Evolutionary conservation across 1,140 invertebrate species (phyloP), one percentile per base, ranked within the genome.

Genomic region (Elysia chlorotica): DNA sequence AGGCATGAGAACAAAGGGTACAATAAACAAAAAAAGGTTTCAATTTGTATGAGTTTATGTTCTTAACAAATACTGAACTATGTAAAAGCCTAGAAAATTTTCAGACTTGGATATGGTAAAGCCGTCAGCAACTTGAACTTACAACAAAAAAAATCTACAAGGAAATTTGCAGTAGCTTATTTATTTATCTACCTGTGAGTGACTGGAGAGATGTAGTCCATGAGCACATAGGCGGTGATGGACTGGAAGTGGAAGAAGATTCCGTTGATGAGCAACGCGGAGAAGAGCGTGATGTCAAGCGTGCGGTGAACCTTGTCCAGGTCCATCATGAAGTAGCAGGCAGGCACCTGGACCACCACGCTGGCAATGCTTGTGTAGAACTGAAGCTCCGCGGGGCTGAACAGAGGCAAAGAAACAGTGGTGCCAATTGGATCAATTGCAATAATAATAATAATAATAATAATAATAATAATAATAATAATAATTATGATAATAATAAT

Each of bases 161-260:
- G n/a, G n/a, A n/a, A n/a, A n/a, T n/a, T n/a, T n/a, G n/a, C n/a
- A n/a, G n/a, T n/a, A n/a, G n/a, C n/a, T n/a, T n/a, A n/a, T n/a
- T n/a, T n/a, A n/a, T n/a, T n/a, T n/a, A n/a, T n/a, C n/a, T 88
- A 95, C 93, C 93, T 95, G 81, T 95, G 93, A 38, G 94, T 95
- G 19, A 95, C 93, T 48, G 94, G 93, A 87, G 92, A 94, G 82
- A 95, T 94, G 81, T 93, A 94, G 81, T 93, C 92, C 92, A 95
- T 94, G 63, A 95, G 90, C 59, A 93, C 93, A 88, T 95, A 95
- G 14, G 93, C 94, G 68, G 93, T 93, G 79, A 95, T 93, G 86
- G 93, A 94, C 91, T 95, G 94, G 82, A 93, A 93, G 86, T 95
- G 94, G 85, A 95, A 95, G 84, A 93, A 94, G 5, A 94, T 82